Base-by-base conservation (phyloP, 2,797 vertebrate genomes). In the Anguilla obscura region DNA sequence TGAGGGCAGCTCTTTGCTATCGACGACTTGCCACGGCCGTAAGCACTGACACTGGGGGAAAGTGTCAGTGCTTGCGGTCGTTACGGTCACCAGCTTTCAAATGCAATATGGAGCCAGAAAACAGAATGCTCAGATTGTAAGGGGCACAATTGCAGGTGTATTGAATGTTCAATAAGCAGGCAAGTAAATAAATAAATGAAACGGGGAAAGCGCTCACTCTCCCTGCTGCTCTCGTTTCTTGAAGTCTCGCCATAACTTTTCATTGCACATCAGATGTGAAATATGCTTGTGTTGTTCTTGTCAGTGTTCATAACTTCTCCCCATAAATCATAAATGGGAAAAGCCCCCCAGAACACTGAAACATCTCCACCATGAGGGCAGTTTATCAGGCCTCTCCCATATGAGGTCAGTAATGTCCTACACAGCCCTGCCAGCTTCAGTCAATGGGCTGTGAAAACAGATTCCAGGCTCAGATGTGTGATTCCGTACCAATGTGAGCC, bases 1-100 rank as follows among this genome's bases (percentile, higher is more conserved):
- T 84, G 84, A 87, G 82, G 45, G 56, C 36, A 30, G 66, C 21
- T 60, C 79, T 89, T 86, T 90, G 86, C 76, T 90, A 90, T 84
- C 82, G 87, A 56, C 45, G 80, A 80, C 45, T 69, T 21, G 76
- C 45, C 85, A 86, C 33, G 89, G 84, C 85, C 86, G 76, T n/a
- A 40, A 40, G 80, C 76, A 50, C 50, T 76, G 79, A 45, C 40
- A 45, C 40, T 56, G 79, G 86, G 74, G 27, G 33, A 8, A 56
- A 54, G 50, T 14, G 8, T 45, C 33, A 24, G 24, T 27, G 18
- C 21, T 45, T 45, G n/a, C 12, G 30, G 40, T 27, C 52, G 0
- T 54, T 76, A n/a, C n/a, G 86, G 52, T 80, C 54, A 50, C 71
- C 50, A 80, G 50, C 71, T 48, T 80, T 50, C 30, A 71, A 56